These are phyloP conservation scores for Scaptomyza flava DNA, from an alignment of 2,888 invertebrate species.

Conservation along the genomic window DNA sequence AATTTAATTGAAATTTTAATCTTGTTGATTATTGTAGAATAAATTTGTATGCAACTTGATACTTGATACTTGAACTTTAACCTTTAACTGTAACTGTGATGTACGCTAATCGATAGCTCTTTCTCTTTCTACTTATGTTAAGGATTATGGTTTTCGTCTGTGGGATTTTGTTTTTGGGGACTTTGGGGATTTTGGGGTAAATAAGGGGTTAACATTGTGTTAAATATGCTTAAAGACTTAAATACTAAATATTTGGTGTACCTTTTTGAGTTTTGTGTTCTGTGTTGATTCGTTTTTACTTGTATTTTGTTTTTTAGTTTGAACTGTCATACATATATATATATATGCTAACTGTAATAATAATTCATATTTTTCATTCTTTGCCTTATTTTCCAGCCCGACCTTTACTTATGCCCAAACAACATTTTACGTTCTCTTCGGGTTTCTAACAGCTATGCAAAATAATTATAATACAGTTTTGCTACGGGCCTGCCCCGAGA, in stretches of 20 bases:
- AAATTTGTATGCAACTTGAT: slow-evolving; percentile 21
- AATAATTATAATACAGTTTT: slow-evolving; percentile 74
- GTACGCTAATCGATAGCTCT: slow-evolving; percentile 50
- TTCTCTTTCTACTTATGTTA: slow-evolving; percentile 47
- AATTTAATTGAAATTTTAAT: slow-evolving; percentile 12
- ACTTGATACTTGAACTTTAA: slow-evolving; percentile 38
- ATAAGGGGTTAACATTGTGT: slow-evolving; percentile 50
- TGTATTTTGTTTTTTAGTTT: slow-evolving; percentile 44
- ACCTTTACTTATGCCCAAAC: slow-evolving; percentile 10
- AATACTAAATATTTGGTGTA: slow-evolving; percentile 82
- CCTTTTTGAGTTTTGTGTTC: slow-evolving; percentile 82
- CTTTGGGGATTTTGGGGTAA: neutral
- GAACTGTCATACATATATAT: slow-evolving; percentile 58
- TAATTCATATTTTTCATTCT: slow-evolving; percentile 29
- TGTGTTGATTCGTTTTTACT: slow-evolving; percentile 35
- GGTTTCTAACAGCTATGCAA: slow-evolving; percentile 45
- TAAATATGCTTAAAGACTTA: slow-evolving; percentile 79
- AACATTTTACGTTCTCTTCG: slow-evolving; percentile 38
- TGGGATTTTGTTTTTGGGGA: slow-evolving; percentile 20
- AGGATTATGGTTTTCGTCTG: slow-evolving; percentile 31
- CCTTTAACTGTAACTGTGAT: slow-evolving; percentile 39
- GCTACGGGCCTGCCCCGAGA: slow-evolving; percentile 28
- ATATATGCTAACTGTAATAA: slow-evolving; percentile 46
- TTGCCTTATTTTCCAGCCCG: neutral
- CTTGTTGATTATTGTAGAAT: slow-evolving; percentile 27